Percentiles rank a stretch among this genome's conserved stretches.
Conservation (phyloP, 2,888 invertebrate species). For the Tipula vernalis region DNA sequence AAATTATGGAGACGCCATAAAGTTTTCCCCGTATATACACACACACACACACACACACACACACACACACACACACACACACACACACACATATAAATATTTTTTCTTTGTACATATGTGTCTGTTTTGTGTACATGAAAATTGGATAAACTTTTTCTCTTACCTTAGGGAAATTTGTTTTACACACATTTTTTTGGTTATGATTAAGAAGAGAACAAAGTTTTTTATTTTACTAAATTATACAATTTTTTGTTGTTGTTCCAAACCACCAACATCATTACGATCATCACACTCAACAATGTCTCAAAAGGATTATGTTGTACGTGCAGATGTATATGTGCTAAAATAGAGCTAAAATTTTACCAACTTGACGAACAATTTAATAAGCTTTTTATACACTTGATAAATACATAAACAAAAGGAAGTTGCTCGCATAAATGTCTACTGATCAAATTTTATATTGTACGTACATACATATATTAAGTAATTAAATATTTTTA, state of each 20-base stretch:
- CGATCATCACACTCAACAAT: constrained; percentile 4
- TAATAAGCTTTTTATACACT: neutral
- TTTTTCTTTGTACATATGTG: neutral
- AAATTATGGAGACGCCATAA: constrained; percentile 4
- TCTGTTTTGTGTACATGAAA: neutral
- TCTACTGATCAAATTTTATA: neutral
- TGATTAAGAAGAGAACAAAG: neutral
- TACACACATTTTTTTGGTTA: neutral
- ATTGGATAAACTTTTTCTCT: neutral
- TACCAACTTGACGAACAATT: neutral
- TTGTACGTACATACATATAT: neutral
- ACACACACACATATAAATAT: too few relatives aligned
- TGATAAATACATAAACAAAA: neutral
- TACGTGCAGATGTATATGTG: neutral
- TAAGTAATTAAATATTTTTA: neutral
- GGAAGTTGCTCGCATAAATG: neutral
- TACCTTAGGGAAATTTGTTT: neutral
- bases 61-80: too few relatives aligned
- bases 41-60: too few relatives aligned
- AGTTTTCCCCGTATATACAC: neutral
- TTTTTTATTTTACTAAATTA: neutral
- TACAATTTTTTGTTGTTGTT: neutral
- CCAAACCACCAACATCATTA: neutral
- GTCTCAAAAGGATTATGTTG: neutral
- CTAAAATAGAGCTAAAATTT: neutral